Conservation (phyloP, 2,113 vertebrate species). For the Athene noctua region DNA sequence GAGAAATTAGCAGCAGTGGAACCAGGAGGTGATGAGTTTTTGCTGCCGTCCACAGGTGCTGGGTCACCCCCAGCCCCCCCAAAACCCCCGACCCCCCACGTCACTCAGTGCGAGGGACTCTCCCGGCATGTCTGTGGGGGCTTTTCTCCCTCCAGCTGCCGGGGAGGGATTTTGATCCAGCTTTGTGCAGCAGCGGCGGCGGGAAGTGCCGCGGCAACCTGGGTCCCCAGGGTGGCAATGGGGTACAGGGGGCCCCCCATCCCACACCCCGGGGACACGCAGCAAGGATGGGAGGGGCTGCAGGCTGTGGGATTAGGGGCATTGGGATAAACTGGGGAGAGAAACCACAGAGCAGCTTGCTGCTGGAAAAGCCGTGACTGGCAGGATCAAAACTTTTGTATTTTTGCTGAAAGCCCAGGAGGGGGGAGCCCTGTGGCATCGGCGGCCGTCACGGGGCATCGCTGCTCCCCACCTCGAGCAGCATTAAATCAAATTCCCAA, state of each 20-base stretch:
- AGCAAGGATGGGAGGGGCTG: background rate
- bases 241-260: background rate
- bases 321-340: background rate
- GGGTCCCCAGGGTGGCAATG: background rate
- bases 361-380: background rate
- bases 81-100: fast-evolving
- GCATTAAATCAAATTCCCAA: background rate
- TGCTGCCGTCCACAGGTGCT: background rate
- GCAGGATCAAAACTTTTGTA: fast-evolving
- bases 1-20: background rate
- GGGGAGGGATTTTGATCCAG: fast-evolving
- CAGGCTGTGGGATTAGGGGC: no score
- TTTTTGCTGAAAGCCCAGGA: background rate
- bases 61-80: background rate
- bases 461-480: fast-evolving
- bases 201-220: fast-evolving
- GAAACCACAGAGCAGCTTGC: background rate
- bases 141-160: background rate
- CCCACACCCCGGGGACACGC: fast-evolving
- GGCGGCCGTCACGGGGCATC: fast-evolving
- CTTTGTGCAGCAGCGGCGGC: background rate
- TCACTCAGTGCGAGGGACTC: background rate
- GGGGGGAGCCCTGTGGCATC: background rate
- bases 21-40: background rate
- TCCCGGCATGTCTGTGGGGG: fast-evolving